Percentiles rank a stretch among this genome's conserved stretches.
These are phyloP conservation scores for Euproctis similis DNA, from an alignment of 2,888 invertebrate genomes.

Conservation along the genomic window DNA sequence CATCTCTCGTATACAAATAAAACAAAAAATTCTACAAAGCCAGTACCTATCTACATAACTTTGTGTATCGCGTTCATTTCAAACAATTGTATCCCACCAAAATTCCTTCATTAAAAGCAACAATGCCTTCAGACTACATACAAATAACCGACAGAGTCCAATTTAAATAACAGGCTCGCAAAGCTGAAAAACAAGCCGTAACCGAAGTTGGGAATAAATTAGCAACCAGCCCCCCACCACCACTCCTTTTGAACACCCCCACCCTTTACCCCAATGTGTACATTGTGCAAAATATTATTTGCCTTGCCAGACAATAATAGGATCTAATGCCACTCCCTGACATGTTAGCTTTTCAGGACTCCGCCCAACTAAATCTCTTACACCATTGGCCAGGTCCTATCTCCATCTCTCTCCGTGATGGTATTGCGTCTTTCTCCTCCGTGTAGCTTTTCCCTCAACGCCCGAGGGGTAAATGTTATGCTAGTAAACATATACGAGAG, in stretches of 20 bases:
- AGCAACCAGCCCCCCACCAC: conserved; percentile 57
- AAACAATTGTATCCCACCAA: conserved; percentile 25
- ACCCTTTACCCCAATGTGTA: conserved; percentile 77
- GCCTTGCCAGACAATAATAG: conserved; percentile 79
- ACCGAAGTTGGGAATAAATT: conserved; percentile 76
- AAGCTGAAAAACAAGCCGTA: conserved; percentile 76
- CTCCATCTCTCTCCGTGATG: conserved; percentile 31
- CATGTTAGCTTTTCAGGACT: conserved; percentile 70
- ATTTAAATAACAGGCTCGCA: conserved; percentile 75
- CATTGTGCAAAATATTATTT: conserved; percentile 84
- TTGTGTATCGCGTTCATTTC: conserved; percentile 26
- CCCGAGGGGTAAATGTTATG: conserved; percentile 76
- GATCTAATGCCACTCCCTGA: conserved; percentile 74
- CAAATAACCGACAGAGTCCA: conserved; percentile 70
- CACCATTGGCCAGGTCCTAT: conserved; percentile 45
- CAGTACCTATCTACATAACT: conserved; percentile 22
- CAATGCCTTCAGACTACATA: conserved; percentile 63
- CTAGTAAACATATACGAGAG: conserved; percentile 74
- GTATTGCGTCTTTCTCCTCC: conserved; percentile 37
- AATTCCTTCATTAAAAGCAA: conserved; percentile 68
- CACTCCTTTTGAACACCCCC: no score
- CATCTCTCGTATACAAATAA: conserved; percentile 28
- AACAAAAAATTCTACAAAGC: conserved; percentile 29
- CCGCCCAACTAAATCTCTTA: conserved; percentile 44
- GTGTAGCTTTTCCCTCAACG: conserved; percentile 68